phyloP scores from a whole-genome alignment of 2,888 invertebrate genomes.

The Drosophila fulvimacula region DNA sequence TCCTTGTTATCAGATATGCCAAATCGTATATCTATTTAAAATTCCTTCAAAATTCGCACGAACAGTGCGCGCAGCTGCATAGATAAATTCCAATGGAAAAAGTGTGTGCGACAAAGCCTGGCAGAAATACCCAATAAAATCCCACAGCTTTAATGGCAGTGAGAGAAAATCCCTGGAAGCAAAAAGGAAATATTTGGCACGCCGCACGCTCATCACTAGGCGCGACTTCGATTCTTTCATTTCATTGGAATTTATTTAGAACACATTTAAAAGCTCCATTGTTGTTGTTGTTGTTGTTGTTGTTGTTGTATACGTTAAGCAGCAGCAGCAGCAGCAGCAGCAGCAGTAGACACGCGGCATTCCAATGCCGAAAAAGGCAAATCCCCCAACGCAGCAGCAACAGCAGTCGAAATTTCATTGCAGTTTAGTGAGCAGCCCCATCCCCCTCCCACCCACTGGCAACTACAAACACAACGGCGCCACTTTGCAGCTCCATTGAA shows the following conservation, averaged over 20 bases:
- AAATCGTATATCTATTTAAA: constrained; percentile 3
- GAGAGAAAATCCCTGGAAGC: neutral
- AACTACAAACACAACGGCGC: constrained; percentile 52
- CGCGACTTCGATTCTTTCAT: constrained; percentile 55
- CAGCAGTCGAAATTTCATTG: constrained; percentile 69
- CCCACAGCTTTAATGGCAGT: neutral
- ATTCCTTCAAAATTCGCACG: neutral
- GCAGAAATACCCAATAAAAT: constrained; percentile 4
- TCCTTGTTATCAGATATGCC: constrained; percentile 11
- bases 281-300: constrained; percentile 48
- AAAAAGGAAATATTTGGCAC: neutral
- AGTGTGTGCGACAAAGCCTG: neutral
- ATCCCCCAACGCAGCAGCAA: constrained; percentile 55
- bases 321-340: constrained; percentile 33
- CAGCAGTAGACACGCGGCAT: constrained; percentile 68
- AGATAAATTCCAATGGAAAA: constrained; percentile 8
- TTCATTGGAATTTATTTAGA: constrained; percentile 83
- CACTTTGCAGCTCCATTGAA: constrained; percentile 55
- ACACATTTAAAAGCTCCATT: constrained; percentile 71
- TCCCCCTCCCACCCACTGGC: constrained; percentile 18
- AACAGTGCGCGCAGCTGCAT: constrained; percentile 1
- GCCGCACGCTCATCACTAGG: constrained; percentile 33
- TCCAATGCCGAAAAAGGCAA: constrained; percentile 78
- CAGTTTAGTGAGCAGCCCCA: constrained; percentile 54
- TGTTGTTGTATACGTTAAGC: constrained; percentile 55